Evolutionary conservation across 2,797 vertebrate genomes (phyloP).

Genomic region (Anabas testudineus): DNA sequence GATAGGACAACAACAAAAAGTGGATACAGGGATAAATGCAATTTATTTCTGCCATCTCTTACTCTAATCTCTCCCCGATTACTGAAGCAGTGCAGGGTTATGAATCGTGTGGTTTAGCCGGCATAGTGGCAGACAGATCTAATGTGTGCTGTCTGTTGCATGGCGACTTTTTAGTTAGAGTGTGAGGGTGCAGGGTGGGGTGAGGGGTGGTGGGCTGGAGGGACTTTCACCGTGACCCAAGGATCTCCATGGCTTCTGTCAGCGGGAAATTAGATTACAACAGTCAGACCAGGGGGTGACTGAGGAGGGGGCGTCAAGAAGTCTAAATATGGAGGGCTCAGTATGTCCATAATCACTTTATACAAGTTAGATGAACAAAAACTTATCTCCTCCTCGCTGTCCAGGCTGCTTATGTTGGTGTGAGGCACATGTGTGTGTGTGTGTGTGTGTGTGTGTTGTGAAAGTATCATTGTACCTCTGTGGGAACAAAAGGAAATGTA

Average conservation of each 20-base stretch:
- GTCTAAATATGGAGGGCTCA: conserved; percentile 87
- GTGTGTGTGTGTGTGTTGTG: conserved; percentile 19
- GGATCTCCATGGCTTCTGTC: conserved; percentile 85
- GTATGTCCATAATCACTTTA: conserved; percentile 86
- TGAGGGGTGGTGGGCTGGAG: conserved; percentile 56
- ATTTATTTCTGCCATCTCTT: conserved; percentile 55
- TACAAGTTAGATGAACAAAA: conserved; percentile 83
- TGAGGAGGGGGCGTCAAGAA: conserved; percentile 84
- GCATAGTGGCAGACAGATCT: conserved; percentile 80
- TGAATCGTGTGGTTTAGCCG: conserved; percentile 53
- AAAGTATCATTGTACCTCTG: conserved; percentile 37
- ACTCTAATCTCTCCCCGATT: conserved; percentile 72
- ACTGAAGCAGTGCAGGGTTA: conserved; percentile 62
- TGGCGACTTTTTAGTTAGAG: conserved; percentile 84
- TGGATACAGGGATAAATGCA: conserved; percentile 58
- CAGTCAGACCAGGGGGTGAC: conserved; percentile 77
- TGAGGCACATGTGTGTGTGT: conserved; percentile 46
- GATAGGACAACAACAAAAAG: conserved; percentile 64
- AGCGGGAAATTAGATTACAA: conserved; percentile 89
- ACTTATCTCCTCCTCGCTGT: conserved; percentile 79
- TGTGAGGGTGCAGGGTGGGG: conserved; percentile 56
- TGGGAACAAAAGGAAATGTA: conserved; percentile 26
- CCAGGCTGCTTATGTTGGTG: conserved; percentile 71
- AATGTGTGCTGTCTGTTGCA: conserved; percentile 85
- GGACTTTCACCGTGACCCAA: conserved; percentile 80